Conservation (phyloP, 2,797 vertebrate species). For the Serranus cabrilla region DNA sequence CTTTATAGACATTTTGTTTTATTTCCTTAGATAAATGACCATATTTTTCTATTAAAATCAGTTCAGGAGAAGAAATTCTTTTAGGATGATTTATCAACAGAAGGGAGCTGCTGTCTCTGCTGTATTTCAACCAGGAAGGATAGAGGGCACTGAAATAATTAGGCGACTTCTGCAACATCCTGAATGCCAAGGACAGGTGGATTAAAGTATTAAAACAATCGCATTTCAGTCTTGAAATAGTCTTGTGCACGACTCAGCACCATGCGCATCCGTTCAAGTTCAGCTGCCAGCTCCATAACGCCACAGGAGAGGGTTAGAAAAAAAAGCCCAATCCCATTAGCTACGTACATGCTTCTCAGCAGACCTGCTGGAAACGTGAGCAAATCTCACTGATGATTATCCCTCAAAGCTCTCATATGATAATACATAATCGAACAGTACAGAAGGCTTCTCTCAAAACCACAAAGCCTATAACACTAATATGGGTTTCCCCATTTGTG, state of each 20-base stretch:
- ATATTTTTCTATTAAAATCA: background rate
- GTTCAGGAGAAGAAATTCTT: conserved; percentile 23
- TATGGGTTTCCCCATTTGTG: conserved; percentile 57
- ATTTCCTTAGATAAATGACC: background rate
- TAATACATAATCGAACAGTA: conserved; percentile 77
- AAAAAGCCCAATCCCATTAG: conserved; percentile 84
- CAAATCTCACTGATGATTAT: conserved; percentile 85
- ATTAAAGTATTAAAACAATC: conserved; percentile 93
- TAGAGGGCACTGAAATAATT: conserved; percentile 87
- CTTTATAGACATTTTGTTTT: background rate
- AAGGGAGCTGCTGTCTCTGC: conserved; percentile 42
- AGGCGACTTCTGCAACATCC: conserved; percentile 87
- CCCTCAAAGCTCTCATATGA: conserved; percentile 77
- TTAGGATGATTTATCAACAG: conserved; percentile 13
- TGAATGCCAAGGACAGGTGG: conserved; percentile 90
- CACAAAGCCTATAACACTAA: conserved; percentile 53
- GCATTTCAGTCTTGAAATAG: conserved; percentile 91
- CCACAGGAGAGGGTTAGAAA: conserved; percentile 75
- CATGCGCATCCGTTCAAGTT: conserved; percentile 85
- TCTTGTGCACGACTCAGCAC: conserved; percentile 86
- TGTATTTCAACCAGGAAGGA: conserved; percentile 70
- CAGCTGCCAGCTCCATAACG: conserved; percentile 84
- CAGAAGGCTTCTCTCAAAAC: conserved; percentile 67
- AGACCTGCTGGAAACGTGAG: conserved; percentile 83
- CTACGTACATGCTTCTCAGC: conserved; percentile 82